Evolutionary conservation across 2,888 invertebrate species (phyloP).

Genomic region (Cephalotes varians): DNA sequence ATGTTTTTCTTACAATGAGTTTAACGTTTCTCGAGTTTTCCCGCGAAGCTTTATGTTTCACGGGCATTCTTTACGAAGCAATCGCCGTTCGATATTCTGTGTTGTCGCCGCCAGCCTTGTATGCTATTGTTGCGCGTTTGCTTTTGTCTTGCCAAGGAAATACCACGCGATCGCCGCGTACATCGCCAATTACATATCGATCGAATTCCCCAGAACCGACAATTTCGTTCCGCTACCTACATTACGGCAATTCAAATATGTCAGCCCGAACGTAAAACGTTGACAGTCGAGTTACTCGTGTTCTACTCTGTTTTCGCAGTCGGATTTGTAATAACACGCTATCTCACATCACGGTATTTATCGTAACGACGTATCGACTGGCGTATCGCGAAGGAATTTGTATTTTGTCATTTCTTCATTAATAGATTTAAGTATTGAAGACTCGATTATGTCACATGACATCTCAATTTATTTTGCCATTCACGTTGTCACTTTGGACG

Average conservation of each 20-base stretch:
- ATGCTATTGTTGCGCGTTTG: constrained; percentile 53
- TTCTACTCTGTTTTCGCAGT: constrained; percentile 30
- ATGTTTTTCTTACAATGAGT: constrained; percentile 34
- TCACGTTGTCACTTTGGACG: neutral
- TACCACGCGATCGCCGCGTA: constrained; percentile 55
- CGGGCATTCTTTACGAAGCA: constrained; percentile 45
- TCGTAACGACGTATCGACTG: constrained; percentile 7
- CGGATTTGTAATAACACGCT: constrained; percentile 47
- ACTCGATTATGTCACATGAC: neutral
- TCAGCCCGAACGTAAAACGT: constrained; percentile 47
- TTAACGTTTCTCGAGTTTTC: constrained; percentile 32
- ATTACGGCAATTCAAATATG: constrained; percentile 53
- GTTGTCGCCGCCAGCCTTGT: constrained; percentile 51
- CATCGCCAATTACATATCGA: constrained; percentile 56
- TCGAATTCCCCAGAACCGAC: constrained; percentile 55
- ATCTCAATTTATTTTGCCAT: neutral
- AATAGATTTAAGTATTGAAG: constrained; percentile 8
- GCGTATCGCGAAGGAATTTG: constrained; percentile 22
- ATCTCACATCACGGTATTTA: constrained; percentile 13
- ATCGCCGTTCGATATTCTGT: constrained; percentile 52
- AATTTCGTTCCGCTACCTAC: constrained; percentile 50
- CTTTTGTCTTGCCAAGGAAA: constrained; percentile 55
- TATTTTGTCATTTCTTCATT: constrained; percentile 28
- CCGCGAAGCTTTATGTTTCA: constrained; percentile 34
- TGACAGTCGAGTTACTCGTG: constrained; percentile 45